Percentiles rank a stretch among this genome's conserved stretches.
Conservation (phyloP, 2,113 vertebrate genomes). For the Columba livia region DNA sequence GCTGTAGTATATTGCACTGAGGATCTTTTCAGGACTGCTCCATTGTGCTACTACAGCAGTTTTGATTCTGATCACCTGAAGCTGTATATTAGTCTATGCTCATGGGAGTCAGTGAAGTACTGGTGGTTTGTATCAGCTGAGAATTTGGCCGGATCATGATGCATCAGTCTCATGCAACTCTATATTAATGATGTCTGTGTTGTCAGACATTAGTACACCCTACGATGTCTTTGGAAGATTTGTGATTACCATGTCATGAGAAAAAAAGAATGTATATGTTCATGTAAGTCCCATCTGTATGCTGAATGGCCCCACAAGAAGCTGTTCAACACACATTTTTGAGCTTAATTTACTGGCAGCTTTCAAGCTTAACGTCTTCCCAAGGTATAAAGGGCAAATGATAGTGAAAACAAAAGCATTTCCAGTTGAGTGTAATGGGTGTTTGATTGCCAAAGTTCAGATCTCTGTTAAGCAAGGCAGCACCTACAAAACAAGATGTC, state of each 20-base stretch:
- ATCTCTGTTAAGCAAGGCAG: not conserved
- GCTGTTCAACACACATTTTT: not conserved
- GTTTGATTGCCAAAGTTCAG: not conserved
- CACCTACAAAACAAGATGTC: not conserved
- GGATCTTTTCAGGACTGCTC: not conserved
- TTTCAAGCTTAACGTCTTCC: not conserved
- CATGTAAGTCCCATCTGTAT: not conserved
- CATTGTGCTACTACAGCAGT: not conserved
- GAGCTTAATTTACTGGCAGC: not conserved
- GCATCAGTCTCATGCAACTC: not conserved
- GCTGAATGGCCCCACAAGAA: not conserved
- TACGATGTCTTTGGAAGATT: not conserved
- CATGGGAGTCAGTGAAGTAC: not conserved
- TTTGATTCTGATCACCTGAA: not conserved
- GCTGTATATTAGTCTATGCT: not conserved
- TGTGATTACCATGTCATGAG: fast-evolving
- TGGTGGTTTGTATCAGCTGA: not conserved
- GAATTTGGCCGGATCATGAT: not conserved
- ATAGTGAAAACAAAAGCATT: not conserved
- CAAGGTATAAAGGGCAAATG: not conserved
- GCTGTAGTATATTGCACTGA: not conserved
- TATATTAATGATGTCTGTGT: fast-evolving
- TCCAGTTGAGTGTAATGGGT: not conserved
- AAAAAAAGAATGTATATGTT: not conserved
- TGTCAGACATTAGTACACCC: not conserved